These are phyloP conservation scores for Scarus forsteni DNA, from an alignment of 2,797 vertebrate species.

Conservation along the genomic window DNA sequence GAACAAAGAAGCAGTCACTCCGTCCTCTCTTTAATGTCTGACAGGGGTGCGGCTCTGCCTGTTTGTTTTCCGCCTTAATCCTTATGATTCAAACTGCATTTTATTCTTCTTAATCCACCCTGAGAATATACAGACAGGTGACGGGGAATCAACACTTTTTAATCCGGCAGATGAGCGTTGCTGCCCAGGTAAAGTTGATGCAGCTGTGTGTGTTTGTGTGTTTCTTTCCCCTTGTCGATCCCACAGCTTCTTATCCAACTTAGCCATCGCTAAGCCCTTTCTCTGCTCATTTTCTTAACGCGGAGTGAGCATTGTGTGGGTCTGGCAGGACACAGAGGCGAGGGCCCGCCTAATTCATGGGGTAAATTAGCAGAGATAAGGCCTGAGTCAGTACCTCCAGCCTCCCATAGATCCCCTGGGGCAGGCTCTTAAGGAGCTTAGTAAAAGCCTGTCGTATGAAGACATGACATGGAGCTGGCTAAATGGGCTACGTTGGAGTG, in stretches of 20 bases:
- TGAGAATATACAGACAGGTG: slow-evolving; percentile 66
- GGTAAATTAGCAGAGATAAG: slow-evolving; percentile 87
- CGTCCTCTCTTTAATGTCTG: slow-evolving; percentile 23
- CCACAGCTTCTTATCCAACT: slow-evolving; percentile 57
- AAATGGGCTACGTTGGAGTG: slow-evolving; percentile 84
- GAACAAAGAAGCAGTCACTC: slow-evolving; percentile 46
- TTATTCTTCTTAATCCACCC: slow-evolving; percentile 71
- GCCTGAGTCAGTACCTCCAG: slow-evolving; percentile 81
- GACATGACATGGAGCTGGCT: slow-evolving; percentile 85
- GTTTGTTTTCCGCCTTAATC: slow-evolving; percentile 73
- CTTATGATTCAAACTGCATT: slow-evolving; percentile 65
- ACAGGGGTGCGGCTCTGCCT: slow-evolving; percentile 31
- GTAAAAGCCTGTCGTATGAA: slow-evolving; percentile 85
- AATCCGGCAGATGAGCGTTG: slow-evolving; percentile 52
- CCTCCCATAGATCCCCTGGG: slow-evolving; percentile 83
- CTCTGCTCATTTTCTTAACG: slow-evolving; percentile 73
- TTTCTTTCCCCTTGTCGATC: slow-evolving; percentile 45
- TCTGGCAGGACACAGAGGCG: slow-evolving; percentile 74
- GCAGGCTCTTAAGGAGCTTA: slow-evolving; percentile 88
- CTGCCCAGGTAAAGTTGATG: slow-evolving; percentile 64
- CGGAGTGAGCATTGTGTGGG: slow-evolving; percentile 67
- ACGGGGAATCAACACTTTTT: slow-evolving; percentile 64
- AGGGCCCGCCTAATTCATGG: slow-evolving; percentile 76
- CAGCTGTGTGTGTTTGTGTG: slow-evolving; percentile 37
- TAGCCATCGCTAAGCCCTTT: slow-evolving; percentile 69